phyloP scores from a whole-genome alignment of 2,888 invertebrate species.

The Blastobasis adustella region DNA sequence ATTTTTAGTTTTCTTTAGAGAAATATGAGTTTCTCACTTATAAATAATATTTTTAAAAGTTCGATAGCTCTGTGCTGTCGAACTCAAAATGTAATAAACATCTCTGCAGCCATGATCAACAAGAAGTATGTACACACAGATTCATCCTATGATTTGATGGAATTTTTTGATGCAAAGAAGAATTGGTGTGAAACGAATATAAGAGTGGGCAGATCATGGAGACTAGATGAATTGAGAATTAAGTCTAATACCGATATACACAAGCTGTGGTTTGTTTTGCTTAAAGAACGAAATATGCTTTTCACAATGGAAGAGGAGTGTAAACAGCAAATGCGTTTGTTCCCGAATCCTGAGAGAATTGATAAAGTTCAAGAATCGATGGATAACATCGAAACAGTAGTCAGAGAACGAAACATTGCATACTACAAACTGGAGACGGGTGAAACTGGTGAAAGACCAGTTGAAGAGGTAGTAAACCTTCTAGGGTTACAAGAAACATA shows the following conservation, averaged over 20 bases:
- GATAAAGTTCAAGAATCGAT: constrained; percentile 97
- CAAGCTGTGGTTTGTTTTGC: constrained; percentile 92
- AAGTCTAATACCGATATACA: constrained; percentile 97
- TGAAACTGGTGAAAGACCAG: constrained; percentile 85
- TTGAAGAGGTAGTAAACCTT: constrained; percentile 69
- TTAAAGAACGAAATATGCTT: constrained; percentile 98
- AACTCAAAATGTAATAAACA: constrained; percentile 27
- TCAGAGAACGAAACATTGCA: constrained; percentile 94
- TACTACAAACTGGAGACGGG: constrained; percentile 93
- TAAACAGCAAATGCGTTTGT: constrained; percentile 77
- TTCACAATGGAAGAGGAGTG: constrained; percentile 94
- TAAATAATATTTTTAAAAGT: constrained; percentile 28
- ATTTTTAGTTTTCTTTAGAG: too few species aligned
- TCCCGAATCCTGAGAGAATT: constrained; percentile 94
- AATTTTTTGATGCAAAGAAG: constrained; percentile 91
- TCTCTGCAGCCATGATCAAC: constrained; percentile 15
- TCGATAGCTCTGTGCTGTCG: constrained; percentile 25
- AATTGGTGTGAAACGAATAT: constrained; percentile 88
- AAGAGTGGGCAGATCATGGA: constrained; percentile 91
- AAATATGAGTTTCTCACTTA: constrained; percentile 26
- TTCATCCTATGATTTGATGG: constrained; percentile 77
- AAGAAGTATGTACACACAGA: constrained; percentile 52
- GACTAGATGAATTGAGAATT: constrained; percentile 89
- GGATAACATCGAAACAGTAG: constrained; percentile 92
- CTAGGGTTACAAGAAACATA: constrained; percentile 78